Evolutionary conservation across 2,888 invertebrate genomes (phyloP).

Genomic region (Parapristionchus giblindavisi): DNA sequence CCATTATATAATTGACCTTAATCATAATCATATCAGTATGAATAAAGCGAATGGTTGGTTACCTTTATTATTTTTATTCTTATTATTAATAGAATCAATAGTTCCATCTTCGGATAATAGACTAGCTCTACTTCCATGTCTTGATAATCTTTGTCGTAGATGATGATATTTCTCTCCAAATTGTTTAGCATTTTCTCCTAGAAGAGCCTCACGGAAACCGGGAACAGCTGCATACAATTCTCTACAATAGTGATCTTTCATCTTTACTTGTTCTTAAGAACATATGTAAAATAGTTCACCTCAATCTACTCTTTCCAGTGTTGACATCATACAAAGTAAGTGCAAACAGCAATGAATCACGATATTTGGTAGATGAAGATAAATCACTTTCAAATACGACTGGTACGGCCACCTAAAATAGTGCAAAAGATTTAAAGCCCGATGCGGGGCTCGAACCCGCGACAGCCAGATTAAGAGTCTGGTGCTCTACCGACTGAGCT

Average conservation of each 20-base stretch:
- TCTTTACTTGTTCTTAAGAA: not conserved
- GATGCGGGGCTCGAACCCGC: conserved; percentile 64
- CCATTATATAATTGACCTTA: no score
- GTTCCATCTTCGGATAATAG: conserved; percentile 1
- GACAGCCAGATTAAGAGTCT: conserved; percentile 66
- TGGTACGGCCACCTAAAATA: conserved; percentile 57
- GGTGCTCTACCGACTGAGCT: conserved; percentile 68
- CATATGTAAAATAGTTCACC: conserved; percentile 44
- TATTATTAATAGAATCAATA: not conserved
- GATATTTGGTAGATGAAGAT: conserved; percentile 64
- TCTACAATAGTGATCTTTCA: conserved; percentile 41
- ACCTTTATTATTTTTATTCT: conserved; percentile 31
- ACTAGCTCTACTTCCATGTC: conserved; percentile 29
- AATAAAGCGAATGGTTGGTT: no score
- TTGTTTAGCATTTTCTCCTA: conserved; percentile 67
- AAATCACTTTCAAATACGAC: conserved; percentile 68
- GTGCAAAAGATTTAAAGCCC: conserved; percentile 44
- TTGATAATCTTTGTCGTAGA: conserved; percentile 43
- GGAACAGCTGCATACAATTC: conserved; percentile 69
- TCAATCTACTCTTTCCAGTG: conserved; percentile 65
- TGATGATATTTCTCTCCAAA: conserved; percentile 65
- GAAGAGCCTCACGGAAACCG: conserved; percentile 65
- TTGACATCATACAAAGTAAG: conserved; percentile 69
- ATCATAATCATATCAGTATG: no score
- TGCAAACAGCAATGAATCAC: conserved; percentile 67